Evolutionary conservation across 2,113 vertebrate genomes (phyloP).

Genomic region (Caranx ignobilis): DNA sequence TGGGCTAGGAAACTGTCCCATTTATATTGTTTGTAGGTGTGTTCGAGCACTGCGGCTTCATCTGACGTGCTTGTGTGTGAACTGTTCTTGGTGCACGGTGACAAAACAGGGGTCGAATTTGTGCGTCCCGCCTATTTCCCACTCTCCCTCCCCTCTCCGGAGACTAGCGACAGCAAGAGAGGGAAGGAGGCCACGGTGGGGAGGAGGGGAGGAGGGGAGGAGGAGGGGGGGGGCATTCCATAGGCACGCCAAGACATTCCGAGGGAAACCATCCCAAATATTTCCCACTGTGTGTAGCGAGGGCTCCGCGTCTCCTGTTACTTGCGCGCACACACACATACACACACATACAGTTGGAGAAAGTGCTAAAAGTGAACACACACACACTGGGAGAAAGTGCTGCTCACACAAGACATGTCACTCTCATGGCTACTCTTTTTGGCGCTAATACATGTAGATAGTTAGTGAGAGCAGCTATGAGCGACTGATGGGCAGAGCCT

Average conservation of each 20-base stretch:
- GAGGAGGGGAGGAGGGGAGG: slow-evolving; percentile 35
- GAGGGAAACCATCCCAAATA: slow-evolving; percentile 87
- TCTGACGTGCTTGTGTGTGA: not conserved
- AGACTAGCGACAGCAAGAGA: slow-evolving; percentile 61
- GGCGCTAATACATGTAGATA: slow-evolving; percentile 2
- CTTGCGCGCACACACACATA: slow-evolving; percentile 21
- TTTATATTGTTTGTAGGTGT: not conserved
- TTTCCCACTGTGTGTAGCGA: slow-evolving; percentile 82
- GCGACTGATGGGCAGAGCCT: not conserved
- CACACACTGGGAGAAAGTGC: slow-evolving; percentile 16
- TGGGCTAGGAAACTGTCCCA: not conserved
- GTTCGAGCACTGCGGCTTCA: not conserved
- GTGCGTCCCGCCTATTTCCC: slow-evolving; percentile 51
- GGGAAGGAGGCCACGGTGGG: slow-evolving; percentile 30
- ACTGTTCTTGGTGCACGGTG: slow-evolving; percentile 17
- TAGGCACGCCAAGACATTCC: slow-evolving; percentile 86
- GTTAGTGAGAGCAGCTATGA: slow-evolving; percentile 27
- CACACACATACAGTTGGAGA: slow-evolving; percentile 43
- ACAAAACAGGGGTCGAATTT: slow-evolving; percentile 55
- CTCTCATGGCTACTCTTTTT: not conserved
- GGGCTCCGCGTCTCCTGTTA: slow-evolving; percentile 69
- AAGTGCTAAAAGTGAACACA: slow-evolving; percentile 40
- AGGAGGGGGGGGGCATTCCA: slow-evolving; percentile 76
- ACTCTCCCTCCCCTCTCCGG: slow-evolving; percentile 40
- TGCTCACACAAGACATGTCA: slow-evolving; percentile 31